Conservation (phyloP, 2,797 vertebrate genomes). For the Sebastes alutus region DNA sequence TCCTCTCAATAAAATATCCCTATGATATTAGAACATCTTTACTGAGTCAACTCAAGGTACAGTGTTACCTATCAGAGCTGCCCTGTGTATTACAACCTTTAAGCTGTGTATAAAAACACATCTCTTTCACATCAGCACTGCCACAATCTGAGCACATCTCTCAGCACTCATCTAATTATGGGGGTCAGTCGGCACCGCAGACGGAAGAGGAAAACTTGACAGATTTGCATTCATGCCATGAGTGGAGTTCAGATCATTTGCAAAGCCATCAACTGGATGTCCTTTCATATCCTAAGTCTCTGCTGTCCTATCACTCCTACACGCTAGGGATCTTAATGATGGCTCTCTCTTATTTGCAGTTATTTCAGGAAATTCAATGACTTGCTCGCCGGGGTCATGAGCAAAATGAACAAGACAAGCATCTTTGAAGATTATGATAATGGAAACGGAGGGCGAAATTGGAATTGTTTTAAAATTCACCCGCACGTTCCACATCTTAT, state of each 20-base stretch:
- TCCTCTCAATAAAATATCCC: slow-evolving; percentile 3
- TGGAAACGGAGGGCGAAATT: slow-evolving; percentile 77
- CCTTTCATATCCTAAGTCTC: slow-evolving; percentile 76
- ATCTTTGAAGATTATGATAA: slow-evolving; percentile 89
- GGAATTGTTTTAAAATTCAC: slow-evolving; percentile 84
- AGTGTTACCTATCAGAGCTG: slow-evolving; percentile 12
- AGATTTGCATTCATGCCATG: slow-evolving; percentile 76
- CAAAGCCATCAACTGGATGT: slow-evolving; percentile 77
- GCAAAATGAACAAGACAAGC: slow-evolving; percentile 87
- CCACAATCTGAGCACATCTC: slow-evolving; percentile 56
- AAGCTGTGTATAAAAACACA: slow-evolving; percentile 46
- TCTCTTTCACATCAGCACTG: slow-evolving; percentile 32
- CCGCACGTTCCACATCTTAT: slow-evolving; percentile 81
- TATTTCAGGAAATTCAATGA: slow-evolving; percentile 83
- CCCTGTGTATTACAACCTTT: slow-evolving; percentile 46
- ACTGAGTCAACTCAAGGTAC: slow-evolving; percentile 31
- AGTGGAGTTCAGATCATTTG: slow-evolving; percentile 79
- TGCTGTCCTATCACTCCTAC: slow-evolving; percentile 71
- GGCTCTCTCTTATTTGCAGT: slow-evolving; percentile 84
- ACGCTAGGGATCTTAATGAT: slow-evolving; percentile 78
- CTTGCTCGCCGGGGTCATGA: slow-evolving; percentile 83
- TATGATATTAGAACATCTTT: slow-evolving; percentile 22
- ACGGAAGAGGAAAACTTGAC: slow-evolving; percentile 59
- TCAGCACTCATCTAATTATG: slow-evolving; percentile 67
- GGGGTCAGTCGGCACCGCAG: slow-evolving; percentile 61